Evolutionary conservation across 2,797 vertebrate genomes (phyloP).

Genomic region (Margarornis squamiger): DNA sequence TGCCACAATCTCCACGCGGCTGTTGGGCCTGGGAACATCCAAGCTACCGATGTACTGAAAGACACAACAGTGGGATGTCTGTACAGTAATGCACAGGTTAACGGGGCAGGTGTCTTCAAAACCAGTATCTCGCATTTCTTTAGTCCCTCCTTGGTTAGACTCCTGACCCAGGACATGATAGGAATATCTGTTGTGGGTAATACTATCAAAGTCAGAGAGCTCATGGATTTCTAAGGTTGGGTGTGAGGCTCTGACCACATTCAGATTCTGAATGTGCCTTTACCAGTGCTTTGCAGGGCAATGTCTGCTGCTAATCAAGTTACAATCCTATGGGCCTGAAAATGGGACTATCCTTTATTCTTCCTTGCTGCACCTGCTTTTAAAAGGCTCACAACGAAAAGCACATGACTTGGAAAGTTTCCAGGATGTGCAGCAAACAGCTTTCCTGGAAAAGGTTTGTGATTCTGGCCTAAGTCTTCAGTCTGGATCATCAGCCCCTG

Average conservation of each 20-base stretch:
- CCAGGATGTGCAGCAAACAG: background rate
- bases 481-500: background rate
- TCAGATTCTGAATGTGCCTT: background rate
- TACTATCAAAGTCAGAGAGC: background rate
- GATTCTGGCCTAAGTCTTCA: background rate
- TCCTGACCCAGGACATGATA: background rate
- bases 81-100: background rate
- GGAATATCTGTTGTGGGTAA: background rate
- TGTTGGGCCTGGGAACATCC: constrained; percentile 90
- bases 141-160: background rate
- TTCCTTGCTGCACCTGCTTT: background rate
- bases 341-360: background rate
- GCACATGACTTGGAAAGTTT: background rate
- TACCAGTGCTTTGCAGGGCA: background rate
- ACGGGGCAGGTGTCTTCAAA: background rate
- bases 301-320: background rate
- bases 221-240: background rate
- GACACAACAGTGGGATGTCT: background rate
- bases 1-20: constrained; percentile 92
- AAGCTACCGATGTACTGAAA: constrained; percentile 90
- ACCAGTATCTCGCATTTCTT: background rate
- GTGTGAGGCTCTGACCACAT: background rate
- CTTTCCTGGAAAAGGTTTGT: background rate
- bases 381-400: background rate
- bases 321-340: background rate